Conservation (phyloP, 2,888 invertebrate species). For the Congeria kusceri region DNA sequence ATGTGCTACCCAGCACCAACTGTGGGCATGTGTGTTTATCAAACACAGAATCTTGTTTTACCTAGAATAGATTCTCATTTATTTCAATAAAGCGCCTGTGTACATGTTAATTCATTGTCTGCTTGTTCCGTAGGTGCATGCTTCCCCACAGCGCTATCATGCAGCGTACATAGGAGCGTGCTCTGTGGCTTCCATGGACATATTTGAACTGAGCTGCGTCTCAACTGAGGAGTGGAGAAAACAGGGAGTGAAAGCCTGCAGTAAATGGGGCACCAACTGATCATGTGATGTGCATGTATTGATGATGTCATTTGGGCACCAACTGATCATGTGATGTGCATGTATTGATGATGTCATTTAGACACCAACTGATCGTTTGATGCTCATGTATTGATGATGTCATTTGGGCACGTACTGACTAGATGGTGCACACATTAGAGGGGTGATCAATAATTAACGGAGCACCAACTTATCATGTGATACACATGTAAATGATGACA, state of each 20-base stretch:
- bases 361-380: too few relatives aligned
- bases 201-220: slow-evolving; percentile 85
- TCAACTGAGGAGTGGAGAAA: slow-evolving; percentile 82
- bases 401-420: too few relatives aligned
- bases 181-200: slow-evolving; percentile 85
- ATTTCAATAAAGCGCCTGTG: background rate
- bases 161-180: slow-evolving; percentile 88
- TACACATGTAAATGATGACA: too few relatives aligned
- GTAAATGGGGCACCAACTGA: slow-evolving; percentile 74
- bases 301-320: background rate
- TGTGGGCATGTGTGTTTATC: too few relatives aligned
- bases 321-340: background rate
- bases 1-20: too few relatives aligned
- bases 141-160: slow-evolving; percentile 87
- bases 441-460: too few relatives aligned
- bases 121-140: slow-evolving; percentile 86
- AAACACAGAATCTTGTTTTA: too few relatives aligned
- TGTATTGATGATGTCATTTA: background rate
- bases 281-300: background rate
- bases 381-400: too few relatives aligned
- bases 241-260: slow-evolving; percentile 73
- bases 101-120: background rate
- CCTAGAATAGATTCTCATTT: too few relatives aligned
- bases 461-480: too few relatives aligned
- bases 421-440: too few relatives aligned